Conservation (phyloP, 2,888 invertebrate species). For the Idaea straminata region DNA sequence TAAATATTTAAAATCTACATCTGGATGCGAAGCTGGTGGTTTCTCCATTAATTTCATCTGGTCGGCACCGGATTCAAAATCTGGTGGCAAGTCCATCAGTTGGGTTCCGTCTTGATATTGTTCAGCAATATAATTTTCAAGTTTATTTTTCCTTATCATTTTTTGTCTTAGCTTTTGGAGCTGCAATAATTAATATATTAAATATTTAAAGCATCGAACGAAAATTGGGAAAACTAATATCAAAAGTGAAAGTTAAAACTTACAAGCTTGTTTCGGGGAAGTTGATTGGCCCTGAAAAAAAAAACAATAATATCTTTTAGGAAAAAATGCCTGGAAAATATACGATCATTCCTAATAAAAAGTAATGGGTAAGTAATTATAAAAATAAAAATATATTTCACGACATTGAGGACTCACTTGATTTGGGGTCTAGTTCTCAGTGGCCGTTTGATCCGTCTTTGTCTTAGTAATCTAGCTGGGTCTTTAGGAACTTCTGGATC, state of each 20-base stretch:
- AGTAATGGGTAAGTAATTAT: too few relatives aligned
- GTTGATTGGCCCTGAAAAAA: background rate
- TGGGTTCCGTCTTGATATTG: conserved; percentile 28
- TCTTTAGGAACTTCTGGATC: background rate
- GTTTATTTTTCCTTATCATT: conserved; percentile 34
- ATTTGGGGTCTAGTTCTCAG: too few relatives aligned
- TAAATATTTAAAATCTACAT: conserved; percentile 65
- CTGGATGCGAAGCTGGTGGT: conserved; percentile 30
- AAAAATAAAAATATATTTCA: too few relatives aligned
- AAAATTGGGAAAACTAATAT: background rate
- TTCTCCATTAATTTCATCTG: conserved; percentile 17
- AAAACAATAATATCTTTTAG: background rate
- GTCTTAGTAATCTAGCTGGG: background rate
- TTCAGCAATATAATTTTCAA: conserved; percentile 25
- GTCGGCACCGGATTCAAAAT: conserved; percentile 4
- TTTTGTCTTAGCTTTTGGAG: conserved; percentile 39
- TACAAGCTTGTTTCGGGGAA: conserved; percentile 9
- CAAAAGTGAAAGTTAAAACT: background rate
- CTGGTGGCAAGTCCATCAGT: conserved; percentile 19
- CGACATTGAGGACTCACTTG: too few relatives aligned
- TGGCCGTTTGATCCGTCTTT: too few relatives aligned
- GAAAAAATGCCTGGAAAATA: background rate
- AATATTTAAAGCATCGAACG: background rate
- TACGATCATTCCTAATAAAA: too few relatives aligned
- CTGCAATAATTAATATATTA: conserved; percentile 28